Evolutionary conservation across 2,888 invertebrate genomes (phyloP).

Genomic region (Ischnura elegans): DNA sequence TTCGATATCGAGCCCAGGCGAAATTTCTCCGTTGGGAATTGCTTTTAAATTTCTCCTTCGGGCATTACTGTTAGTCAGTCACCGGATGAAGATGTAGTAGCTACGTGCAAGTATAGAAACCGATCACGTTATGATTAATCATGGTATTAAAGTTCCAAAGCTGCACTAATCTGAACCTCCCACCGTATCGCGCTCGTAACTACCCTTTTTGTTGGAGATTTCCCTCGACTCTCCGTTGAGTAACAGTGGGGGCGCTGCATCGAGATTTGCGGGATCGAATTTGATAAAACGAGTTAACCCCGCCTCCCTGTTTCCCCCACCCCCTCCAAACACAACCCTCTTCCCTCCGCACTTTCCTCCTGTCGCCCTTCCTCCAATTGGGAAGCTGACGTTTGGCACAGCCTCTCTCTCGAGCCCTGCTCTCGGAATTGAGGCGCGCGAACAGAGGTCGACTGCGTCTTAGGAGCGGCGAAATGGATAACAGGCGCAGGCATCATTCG

Average conservation of each 20-base stretch:
- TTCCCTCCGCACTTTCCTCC: neutral
- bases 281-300: neutral
- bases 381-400: neutral
- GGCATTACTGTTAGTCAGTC: no score
- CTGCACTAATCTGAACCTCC: no score
- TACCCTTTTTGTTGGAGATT: no score
- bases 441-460: neutral
- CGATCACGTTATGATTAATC: no score
- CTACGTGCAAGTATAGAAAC: no score
- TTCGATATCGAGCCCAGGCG: no score
- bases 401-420: neutral
- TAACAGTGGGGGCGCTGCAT: neutral
- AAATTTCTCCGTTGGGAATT: no score
- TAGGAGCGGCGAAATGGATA: neutral
- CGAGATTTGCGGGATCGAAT: conserved; percentile 5
- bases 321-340: neutral
- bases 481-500: neutral
- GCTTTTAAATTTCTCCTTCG: no score
- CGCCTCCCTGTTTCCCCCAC: neutral
- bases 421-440: neutral
- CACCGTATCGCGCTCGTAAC: no score
- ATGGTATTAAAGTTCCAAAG: no score
- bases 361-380: neutral
- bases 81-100: no score
- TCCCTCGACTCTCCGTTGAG: neutral